These are phyloP conservation scores for Trichonephila inaurata DNA, from an alignment of 1,140 invertebrate species.

Conservation along the genomic window DNA sequence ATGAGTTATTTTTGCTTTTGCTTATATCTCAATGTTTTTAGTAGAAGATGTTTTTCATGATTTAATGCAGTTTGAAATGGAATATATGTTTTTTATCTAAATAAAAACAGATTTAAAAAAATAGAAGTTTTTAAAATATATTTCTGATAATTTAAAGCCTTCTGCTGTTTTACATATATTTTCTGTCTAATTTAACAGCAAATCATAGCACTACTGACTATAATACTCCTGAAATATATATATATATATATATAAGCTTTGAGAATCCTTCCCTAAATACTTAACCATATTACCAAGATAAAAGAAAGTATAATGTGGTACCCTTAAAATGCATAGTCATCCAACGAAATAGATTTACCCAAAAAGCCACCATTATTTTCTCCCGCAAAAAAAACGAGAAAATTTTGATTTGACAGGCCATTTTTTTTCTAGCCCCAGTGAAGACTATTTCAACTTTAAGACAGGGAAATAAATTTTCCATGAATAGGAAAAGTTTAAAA, in stretches of 20 bases:
- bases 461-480: constrained; percentile 1
- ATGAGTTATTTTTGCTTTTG: too few species aligned
- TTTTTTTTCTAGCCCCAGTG: background rate
- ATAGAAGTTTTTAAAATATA: too few species aligned
- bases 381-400: constrained; percentile 5
- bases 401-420: constrained; percentile 46
- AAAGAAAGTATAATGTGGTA: background rate
- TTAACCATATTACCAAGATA: background rate
- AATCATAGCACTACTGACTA: too few species aligned
- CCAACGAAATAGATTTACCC: constrained; percentile 1
- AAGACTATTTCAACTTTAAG: background rate
- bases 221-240: too few species aligned
- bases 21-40: too few species aligned
- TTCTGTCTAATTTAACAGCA: too few species aligned
- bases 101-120: too few species aligned
- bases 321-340: constrained; percentile 31
- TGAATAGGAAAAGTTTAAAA: constrained; percentile 41
- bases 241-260: background rate
- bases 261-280: background rate
- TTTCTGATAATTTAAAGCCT: too few species aligned
- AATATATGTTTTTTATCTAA: too few species aligned
- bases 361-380: constrained; percentile 18
- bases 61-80: too few species aligned
- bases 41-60: too few species aligned
- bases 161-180: too few species aligned